Evolutionary conservation across 2,797 vertebrate species (phyloP).

Genomic region (Staurois parvus): DNA sequence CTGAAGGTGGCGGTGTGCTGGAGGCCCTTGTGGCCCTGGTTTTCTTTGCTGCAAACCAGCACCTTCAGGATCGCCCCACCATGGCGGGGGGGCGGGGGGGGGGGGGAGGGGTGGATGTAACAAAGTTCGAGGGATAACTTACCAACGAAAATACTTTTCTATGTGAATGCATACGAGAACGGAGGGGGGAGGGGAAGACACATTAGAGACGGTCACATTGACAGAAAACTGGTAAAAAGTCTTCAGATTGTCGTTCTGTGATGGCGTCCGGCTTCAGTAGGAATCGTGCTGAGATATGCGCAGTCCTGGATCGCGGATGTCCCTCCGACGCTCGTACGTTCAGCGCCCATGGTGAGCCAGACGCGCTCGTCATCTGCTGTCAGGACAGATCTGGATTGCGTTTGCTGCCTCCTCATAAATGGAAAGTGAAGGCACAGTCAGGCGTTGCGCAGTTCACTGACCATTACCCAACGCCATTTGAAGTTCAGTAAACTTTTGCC

Average conservation of each 20-base stretch:
- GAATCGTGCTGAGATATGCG: neutral
- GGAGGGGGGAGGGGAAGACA: no score
- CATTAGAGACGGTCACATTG: no score
- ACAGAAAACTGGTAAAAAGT: no score
- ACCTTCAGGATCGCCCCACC: no score
- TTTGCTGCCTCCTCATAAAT: conserved; percentile 76
- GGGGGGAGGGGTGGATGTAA: no score
- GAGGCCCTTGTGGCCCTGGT: no score
- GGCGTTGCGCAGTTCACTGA: conserved; percentile 79
- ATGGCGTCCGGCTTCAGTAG: neutral
- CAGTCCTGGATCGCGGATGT: neutral
- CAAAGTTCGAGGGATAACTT: no score
- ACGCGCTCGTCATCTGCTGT: conserved; percentile 71
- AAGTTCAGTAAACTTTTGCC: conserved; percentile 82
- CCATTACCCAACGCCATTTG: conserved; percentile 80
- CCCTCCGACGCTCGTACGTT: neutral
- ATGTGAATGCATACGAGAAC: no score
- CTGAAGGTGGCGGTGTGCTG: no score
- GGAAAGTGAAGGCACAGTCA: conserved; percentile 77
- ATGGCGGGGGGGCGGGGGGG: no score
- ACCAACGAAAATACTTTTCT: no score
- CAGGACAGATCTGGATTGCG: conserved; percentile 76
- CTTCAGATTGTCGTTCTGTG: neutral
- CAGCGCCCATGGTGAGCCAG: neutral
- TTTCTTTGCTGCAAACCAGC: no score